Percentiles rank a stretch among this genome's conserved stretches.
Evolutionary conservation across 2,797 vertebrate genomes (phyloP).

Genomic region (Danio albolineatus): DNA sequence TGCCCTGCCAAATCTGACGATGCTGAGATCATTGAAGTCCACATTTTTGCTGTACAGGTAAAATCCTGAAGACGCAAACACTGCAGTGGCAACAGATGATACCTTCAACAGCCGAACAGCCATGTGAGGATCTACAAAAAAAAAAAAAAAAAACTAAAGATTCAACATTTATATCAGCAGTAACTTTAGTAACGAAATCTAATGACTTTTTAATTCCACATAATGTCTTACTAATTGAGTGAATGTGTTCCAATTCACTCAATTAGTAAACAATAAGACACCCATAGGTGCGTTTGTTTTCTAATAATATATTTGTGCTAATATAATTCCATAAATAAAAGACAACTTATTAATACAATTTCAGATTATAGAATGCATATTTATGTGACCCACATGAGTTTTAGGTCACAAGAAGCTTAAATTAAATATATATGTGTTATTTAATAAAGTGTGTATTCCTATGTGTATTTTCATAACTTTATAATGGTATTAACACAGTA

Average conservation of each 20-base stretch:
- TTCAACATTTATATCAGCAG: neutral
- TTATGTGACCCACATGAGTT: too few relatives aligned
- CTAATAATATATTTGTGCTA: neutral
- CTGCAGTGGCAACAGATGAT: constrained; percentile 80
- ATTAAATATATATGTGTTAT: too few relatives aligned
- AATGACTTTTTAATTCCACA: neutral
- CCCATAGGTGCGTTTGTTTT: too few relatives aligned
- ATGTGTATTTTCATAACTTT: too few relatives aligned
- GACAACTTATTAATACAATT: too few relatives aligned
- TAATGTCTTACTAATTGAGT: neutral
- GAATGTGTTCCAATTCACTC: neutral
- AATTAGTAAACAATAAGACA: neutral
- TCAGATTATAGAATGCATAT: too few relatives aligned
- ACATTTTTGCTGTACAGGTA: constrained; percentile 83
- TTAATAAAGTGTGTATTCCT: too few relatives aligned
- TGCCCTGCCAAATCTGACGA: constrained; percentile 90
- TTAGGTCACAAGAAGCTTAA: too few relatives aligned
- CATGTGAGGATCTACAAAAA: constrained; percentile 77
- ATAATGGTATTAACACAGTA: too few relatives aligned
- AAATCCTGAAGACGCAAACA: constrained; percentile 84
- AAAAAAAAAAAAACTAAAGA: too few relatives aligned
- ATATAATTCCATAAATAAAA: neutral
- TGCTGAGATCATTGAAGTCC: constrained; percentile 89
- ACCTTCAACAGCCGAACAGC: constrained; percentile 83
- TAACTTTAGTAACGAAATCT: neutral